Base-by-base conservation (phyloP, 2,113 vertebrate species). In the Megatriorchis doriae region DNA sequence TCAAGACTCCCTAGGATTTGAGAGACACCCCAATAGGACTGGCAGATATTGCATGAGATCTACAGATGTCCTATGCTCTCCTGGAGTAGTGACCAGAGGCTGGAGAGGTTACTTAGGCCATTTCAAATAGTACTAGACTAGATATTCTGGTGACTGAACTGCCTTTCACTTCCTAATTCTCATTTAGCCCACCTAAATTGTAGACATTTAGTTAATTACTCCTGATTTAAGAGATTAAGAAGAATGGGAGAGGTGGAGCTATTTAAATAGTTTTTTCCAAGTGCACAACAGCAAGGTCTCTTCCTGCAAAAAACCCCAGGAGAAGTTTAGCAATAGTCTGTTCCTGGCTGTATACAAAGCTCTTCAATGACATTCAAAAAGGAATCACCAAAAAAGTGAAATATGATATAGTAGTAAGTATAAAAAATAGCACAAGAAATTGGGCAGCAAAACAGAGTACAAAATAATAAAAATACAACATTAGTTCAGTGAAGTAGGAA, bases 281-380 rank as follows among this genome's bases (percentile, higher is more conserved):
- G 9, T 1, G 0, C 40, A 65, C 20, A 65, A 70, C 11, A 78
- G 8, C 16, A 80, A 63, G 10, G 2, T 82, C 9, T 48, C 9
- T 52, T 73, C 26, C 45, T 42, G 10, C 0, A 42, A 61, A 23
- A 36, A 62, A 56, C 4, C 0, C 18, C 13, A 5, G 7, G 6
- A 72, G 36, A 59, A 61, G 11, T 53, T 86, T 72, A 72, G 14
- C 47, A 58, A 20, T 36, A 67, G 8, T 29, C 7, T 71, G 1
- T 40, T 92, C 53, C 31, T 1, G 1, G 15, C 10, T 79, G 4
- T 53, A 40, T 34, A 43, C 45, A 82, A 82, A 91, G 12, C 4
- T 80, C 47, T 67, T 80, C 56, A 31, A 50, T 42, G 21, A 40
- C 13, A 75, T 72, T 55, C 16, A 61, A 42, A 68, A 65, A 56